phyloP scores from a whole-genome alignment of 2,113 vertebrate genomes.

The Lagopus leucura region DNA sequence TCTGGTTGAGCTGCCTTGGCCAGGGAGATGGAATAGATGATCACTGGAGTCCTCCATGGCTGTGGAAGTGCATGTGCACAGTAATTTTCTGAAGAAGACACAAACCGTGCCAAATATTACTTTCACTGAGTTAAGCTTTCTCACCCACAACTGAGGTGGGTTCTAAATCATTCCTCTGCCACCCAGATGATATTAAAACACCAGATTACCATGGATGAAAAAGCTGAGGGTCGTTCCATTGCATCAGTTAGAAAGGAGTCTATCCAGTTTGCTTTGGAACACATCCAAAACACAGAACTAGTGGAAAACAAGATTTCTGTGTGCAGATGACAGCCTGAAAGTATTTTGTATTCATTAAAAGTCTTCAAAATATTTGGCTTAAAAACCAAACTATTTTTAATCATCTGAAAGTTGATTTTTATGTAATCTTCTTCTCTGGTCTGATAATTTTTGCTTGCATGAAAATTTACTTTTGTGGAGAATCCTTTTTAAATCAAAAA shows the following conservation, averaged over 20 bases:
- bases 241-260: not conserved
- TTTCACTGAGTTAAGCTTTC: not conserved
- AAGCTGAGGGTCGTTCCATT: not conserved
- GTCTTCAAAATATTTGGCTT: not conserved
- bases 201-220: not conserved
- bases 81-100: not conserved
- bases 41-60: not conserved
- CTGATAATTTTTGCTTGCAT: not conserved
- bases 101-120: not conserved
- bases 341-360: not conserved
- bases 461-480: not conserved
- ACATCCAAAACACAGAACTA: not conserved
- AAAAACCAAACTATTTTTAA: not conserved
- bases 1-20: not conserved
- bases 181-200: not conserved
- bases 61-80: not conserved
- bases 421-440: not conserved
- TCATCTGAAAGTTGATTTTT: not conserved
- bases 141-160: not conserved
- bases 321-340: not conserved
- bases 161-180: rapidly evolving
- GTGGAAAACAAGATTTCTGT: not conserved
- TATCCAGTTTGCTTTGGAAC: not conserved
- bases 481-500: not conserved
- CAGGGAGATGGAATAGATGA: not conserved